These are phyloP conservation scores for Acleris laterana DNA, from an alignment of 2,888 invertebrate species.

Conservation along the genomic window DNA sequence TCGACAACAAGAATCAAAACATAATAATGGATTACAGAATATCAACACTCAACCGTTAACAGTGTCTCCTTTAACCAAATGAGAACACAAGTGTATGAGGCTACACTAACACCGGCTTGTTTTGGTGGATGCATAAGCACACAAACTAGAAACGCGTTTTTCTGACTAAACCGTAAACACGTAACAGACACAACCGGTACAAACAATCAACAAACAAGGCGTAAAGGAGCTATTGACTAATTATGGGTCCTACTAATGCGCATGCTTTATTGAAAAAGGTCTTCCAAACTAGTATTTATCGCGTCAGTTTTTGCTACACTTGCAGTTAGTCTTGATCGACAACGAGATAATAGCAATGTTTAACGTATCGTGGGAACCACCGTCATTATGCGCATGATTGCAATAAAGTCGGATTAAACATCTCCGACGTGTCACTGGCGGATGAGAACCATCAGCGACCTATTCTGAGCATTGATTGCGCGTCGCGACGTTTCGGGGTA, in stretches of 20 bases:
- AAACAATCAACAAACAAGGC: constrained; percentile 15
- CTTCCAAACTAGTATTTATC: constrained; percentile 34
- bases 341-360: constrained; percentile 31
- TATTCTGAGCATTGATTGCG: constrained; percentile 1
- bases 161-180: constrained; percentile 19
- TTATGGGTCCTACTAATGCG: constrained; percentile 27
- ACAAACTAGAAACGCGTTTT: background rate
- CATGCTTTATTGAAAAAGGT: constrained; percentile 23
- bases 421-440: constrained; percentile 4
- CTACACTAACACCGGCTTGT: too few species aligned
- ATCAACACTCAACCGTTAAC: too few species aligned
- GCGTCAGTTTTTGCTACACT: constrained; percentile 27
- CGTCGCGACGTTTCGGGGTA: constrained; percentile 9
- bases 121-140: too few species aligned
- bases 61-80: too few species aligned
- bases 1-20: too few species aligned
- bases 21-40: too few species aligned
- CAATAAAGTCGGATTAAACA: constrained; percentile 29
- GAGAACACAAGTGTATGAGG: too few species aligned
- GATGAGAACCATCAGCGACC: background rate
- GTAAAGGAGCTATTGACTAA: constrained; percentile 25
- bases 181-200: constrained; percentile 15
- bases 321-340: constrained; percentile 32
- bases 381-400: constrained; percentile 33
- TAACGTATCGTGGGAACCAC: constrained; percentile 33